Conservation (phyloP, 2,113 vertebrate genomes). For the Nesospiza acunhae region DNA sequence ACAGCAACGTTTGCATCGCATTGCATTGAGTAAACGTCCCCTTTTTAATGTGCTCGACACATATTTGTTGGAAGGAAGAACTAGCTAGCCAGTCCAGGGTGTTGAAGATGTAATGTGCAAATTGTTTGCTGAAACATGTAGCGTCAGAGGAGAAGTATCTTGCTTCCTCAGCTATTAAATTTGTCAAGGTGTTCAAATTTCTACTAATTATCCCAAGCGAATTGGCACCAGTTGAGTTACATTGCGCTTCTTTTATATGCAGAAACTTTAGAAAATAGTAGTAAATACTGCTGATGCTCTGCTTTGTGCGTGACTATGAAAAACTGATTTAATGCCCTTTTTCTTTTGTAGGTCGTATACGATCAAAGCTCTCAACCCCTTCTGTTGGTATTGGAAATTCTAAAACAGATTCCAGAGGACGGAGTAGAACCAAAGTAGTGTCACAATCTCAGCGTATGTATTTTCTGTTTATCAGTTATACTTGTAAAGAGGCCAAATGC, state of each 20-base stretch:
- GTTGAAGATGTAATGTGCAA: not conserved
- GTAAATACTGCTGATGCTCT: not conserved
- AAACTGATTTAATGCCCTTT: not conserved
- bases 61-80: not conserved
- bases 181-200: conserved; percentile 5
- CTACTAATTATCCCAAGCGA: conserved; percentile 49
- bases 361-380: conserved; percentile 85
- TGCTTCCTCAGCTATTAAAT: not conserved
- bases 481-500: conserved; percentile 24
- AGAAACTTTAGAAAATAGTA: not conserved
- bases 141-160: not conserved
- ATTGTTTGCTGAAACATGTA: not conserved
- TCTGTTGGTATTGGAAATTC: conserved; percentile 76
- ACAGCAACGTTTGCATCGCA: not conserved
- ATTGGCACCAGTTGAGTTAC: not conserved
- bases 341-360: conserved; percentile 81
- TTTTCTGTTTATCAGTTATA: not conserved
- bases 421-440: conserved; percentile 92
- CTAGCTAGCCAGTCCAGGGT: not conserved
- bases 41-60: not conserved
- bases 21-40: not conserved
- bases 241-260: not conserved
- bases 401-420: conserved; percentile 91
- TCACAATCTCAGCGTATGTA: conserved; percentile 97
- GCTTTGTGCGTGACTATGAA: not conserved